Evolutionary conservation across 2,113 vertebrate species (phyloP), one percentile per base, ranked within the genome.

Genomic region (Pelmatolapia mariae): DNA sequence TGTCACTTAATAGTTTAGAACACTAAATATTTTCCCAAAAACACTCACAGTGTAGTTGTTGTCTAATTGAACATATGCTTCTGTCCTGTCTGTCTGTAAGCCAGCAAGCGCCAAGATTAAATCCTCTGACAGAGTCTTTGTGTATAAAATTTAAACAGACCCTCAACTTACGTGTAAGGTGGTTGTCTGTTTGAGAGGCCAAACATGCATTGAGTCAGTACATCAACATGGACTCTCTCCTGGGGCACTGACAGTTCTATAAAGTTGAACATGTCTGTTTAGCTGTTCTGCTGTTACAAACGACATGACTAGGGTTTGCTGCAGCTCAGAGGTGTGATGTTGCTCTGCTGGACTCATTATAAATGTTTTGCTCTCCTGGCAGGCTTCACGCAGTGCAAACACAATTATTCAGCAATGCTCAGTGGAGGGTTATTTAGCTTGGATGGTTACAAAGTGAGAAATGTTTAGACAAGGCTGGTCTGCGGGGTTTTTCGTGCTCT

Each of bases 391-490:
- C 91, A 33, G 88, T 85, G 87, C 81, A 89, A 93, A 92, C 22
- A 43, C 90, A 94, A 93, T 95, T 91, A 93, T 92, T 90, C 89
- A 90, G 90, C 87, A 47, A 45, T 78, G 82, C 90, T 93, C n/a
- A 18, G 66, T 16, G 16, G 82, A 57, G 83, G 73, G 83, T 92
- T 95, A 91, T 94, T 95, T 94, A 90, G 90, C 89, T 94, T 93
- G 91, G 93, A 89, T 87, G 90, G 86, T 87, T 92, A 81, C 83
- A 89, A 87, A 87, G 84, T 87, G 89, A 88, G 89, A 89, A 82
- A 91, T 95, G 91, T 94, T 95, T 95, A 92, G 93, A 90, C 90
- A 87, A 54, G 59, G 91, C 86, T 86, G 82, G 81, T 92, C 91
- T 85, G 91, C 56, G 3, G 87, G 86, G 86, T 36, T 87, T 91